These are phyloP conservation scores for Conus ventricosus DNA, from an alignment of 1,140 invertebrate species.

Conservation along the genomic window DNA sequence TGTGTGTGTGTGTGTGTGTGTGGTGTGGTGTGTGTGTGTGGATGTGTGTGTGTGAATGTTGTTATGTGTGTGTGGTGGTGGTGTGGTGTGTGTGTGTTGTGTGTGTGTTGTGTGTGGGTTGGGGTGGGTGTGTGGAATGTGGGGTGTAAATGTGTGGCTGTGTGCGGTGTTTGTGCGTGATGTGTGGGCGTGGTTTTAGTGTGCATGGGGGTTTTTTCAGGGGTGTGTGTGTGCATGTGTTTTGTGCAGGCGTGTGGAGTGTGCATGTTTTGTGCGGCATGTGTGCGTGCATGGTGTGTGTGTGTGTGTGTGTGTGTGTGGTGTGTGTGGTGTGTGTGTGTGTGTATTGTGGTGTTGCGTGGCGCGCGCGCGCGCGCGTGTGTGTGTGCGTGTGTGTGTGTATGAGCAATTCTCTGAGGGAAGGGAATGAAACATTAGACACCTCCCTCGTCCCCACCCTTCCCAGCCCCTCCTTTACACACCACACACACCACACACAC, in stretches of 20 bases:
- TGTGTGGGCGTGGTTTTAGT: neutral
- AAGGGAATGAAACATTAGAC: too few species aligned
- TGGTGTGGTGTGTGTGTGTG: neutral
- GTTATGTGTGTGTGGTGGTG: neutral
- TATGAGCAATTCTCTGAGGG: neutral
- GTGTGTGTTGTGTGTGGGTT: neutral
- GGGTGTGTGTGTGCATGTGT: neutral
- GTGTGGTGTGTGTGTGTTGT: neutral
- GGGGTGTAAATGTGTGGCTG: neutral
- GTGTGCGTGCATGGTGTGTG: neutral
- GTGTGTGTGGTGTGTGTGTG: neutral
- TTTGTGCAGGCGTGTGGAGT: neutral
- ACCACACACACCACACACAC: too few species aligned
- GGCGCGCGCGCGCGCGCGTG: neutral
- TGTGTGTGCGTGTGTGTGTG: neutral
- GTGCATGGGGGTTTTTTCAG: neutral
- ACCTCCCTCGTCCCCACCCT: too few species aligned
- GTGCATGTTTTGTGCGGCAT: neutral
- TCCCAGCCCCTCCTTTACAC: too few species aligned
- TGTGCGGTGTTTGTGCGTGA: neutral
- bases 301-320: conserved; percentile 1
- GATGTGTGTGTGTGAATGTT: neutral
- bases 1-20: neutral
- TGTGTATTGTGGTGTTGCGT: neutral
- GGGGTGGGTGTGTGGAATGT: neutral